Evolutionary conservation across 2,113 vertebrate species (phyloP).

Genomic region (Tragelaphus strepsiceros): DNA sequence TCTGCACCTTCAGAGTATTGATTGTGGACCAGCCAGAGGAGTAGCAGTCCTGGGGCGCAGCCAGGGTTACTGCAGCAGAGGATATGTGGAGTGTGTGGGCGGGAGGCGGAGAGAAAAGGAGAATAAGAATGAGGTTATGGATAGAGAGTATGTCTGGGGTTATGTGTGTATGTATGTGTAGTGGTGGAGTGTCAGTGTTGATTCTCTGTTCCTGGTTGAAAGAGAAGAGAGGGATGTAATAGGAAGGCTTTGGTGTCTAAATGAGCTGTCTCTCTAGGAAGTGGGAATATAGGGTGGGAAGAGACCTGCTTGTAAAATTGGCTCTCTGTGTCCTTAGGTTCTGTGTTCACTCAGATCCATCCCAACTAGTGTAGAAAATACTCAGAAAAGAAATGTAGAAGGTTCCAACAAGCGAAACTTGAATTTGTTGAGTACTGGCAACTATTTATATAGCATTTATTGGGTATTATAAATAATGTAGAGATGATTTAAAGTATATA

Average conservation of each 20-base stretch:
- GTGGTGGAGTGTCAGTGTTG: rapidly evolving
- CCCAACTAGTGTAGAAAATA: neutral
- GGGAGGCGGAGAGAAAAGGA: neutral
- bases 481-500: neutral
- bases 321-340: neutral
- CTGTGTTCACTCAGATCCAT: neutral
- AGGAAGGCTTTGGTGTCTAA: neutral
- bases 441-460: neutral
- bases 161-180: neutral
- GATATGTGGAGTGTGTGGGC: neutral
- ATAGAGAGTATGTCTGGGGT: neutral
- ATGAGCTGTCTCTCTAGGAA: neutral
- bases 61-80: neutral
- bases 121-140: neutral
- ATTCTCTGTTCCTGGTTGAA: neutral
- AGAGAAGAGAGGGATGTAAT: neutral
- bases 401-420: neutral
- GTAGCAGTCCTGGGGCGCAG: neutral
- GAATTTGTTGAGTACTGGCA: neutral
- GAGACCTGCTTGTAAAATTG: neutral
- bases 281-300: neutral
- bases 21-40: neutral
- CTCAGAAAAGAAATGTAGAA: neutral
- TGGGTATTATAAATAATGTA: neutral
- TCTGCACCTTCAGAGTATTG: neutral